These are phyloP conservation scores for Polydrusus pterygomalis DNA, from an alignment of 2,888 invertebrate species.

Conservation along the genomic window DNA sequence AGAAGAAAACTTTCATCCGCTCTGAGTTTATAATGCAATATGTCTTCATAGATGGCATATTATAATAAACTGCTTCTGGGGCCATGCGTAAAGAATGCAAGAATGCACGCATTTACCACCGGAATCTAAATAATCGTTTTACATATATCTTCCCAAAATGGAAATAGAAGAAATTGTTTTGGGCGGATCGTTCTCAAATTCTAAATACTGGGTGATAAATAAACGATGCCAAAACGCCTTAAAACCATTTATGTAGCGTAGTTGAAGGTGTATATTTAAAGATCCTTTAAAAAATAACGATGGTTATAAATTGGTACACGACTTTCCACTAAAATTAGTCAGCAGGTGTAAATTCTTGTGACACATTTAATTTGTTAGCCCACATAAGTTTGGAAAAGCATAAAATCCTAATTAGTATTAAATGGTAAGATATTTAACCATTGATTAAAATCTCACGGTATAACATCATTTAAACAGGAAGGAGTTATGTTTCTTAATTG, in stretches of 20 bases:
- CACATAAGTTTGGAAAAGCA: slow-evolving; percentile 1
- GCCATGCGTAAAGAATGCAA: slow-evolving; percentile 32
- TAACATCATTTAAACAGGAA: too few species aligned
- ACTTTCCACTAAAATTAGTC: slow-evolving; percentile 5
- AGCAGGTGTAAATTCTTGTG: slow-evolving; percentile 2
- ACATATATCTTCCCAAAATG: slow-evolving; percentile 21
- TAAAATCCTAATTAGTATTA: not conserved
- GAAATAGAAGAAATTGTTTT: slow-evolving; percentile 31
- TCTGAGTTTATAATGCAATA: too few species aligned
- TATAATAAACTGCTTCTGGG: slow-evolving; percentile 32
- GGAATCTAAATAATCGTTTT: not conserved
- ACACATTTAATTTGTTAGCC: slow-evolving; percentile 11
- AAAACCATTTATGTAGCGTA: slow-evolving; percentile 1
- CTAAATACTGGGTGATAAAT: slow-evolving; percentile 10
- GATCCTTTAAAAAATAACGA: slow-evolving; percentile 5
- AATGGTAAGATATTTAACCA: not conserved
- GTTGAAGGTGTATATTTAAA: slow-evolving; percentile 14
- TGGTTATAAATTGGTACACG: slow-evolving; percentile 1
- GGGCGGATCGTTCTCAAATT: slow-evolving; percentile 16
- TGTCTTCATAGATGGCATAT: not conserved
- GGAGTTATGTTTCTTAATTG: too few species aligned
- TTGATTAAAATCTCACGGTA: not conserved
- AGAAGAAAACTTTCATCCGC: too few species aligned
- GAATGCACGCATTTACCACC: not conserved
- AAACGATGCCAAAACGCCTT: slow-evolving; percentile 12